A percentile compares a stretch with the other conserved stretches of the same genome.
These are phyloP conservation scores for Trichopria drosophilae DNA, from an alignment of 2,888 invertebrate genomes.

Conservation along the genomic window DNA sequence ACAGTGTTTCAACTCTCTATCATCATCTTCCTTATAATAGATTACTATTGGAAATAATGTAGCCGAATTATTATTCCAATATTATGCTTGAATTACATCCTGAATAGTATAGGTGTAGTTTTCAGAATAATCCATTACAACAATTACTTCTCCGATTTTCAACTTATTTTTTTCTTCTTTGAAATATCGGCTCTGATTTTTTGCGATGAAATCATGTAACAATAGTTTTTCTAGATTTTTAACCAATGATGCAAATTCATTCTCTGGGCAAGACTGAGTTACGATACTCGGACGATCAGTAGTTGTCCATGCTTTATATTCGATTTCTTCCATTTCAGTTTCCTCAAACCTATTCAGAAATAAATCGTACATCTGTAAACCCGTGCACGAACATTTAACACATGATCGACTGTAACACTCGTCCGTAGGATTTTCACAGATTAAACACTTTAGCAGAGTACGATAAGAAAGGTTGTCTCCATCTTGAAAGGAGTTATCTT, in stretches of 20 bases:
- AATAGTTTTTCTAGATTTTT: no score
- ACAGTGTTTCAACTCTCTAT: conserved; percentile 9
- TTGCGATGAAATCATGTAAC: no score
- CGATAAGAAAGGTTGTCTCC: no score
- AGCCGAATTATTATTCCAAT: conserved; percentile 32
- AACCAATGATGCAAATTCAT: no score
- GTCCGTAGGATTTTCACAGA: conserved; percentile 8
- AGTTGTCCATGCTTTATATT: conserved; percentile 6
- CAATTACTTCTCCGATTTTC: no score
- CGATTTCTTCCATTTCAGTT: conserved; percentile 1
- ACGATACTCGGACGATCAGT: conserved; percentile 16
- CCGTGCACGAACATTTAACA: conserved; percentile 28
- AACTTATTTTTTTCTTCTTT: no score
- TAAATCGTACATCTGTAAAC: background rate
- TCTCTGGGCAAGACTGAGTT: background rate
- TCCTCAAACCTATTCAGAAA: conserved; percentile 4
- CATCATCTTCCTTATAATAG: conserved; percentile 21
- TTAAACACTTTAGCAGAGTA: no score
- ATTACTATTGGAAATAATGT: conserved; percentile 25
- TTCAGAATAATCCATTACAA: conserved; percentile 28
- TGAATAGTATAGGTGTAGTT: no score
- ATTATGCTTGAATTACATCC: conserved; percentile 24
- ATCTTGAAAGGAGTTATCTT: no score
- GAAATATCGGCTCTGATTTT: no score
- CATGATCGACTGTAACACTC: conserved; percentile 9